phyloP scores from a whole-genome alignment of 2,797 vertebrate species.

The Distichodus sexfasciatus region DNA sequence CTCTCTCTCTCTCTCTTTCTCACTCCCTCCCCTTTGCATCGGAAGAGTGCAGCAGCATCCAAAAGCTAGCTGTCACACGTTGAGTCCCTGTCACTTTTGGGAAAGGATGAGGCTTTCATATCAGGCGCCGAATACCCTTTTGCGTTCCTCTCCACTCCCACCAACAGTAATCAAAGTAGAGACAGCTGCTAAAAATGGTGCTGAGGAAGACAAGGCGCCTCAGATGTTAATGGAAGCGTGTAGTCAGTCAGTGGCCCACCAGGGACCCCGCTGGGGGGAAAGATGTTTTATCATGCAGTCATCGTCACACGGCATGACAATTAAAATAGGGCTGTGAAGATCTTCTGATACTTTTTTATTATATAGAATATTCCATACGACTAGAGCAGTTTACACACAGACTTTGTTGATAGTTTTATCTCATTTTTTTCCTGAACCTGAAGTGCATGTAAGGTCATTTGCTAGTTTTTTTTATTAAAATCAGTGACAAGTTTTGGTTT shows the following conservation, averaged over 20 bases:
- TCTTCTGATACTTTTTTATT: conserved; percentile 12
- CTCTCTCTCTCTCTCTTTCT: not conserved
- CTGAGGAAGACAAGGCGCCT: conserved; percentile 47
- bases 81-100: conserved; percentile 60
- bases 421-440: not conserved
- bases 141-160: conserved; percentile 63
- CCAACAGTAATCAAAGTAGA: conserved; percentile 58
- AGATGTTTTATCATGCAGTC: conserved; percentile 14
- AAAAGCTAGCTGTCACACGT: conserved; percentile 44
- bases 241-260: conserved; percentile 9
- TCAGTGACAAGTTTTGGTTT: not conserved
- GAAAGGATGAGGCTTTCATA: conserved; percentile 39
- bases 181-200: conserved; percentile 67
- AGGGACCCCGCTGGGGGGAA: conserved; percentile 9
- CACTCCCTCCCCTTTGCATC: conserved; percentile 40
- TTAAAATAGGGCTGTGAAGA: conserved; percentile 10
- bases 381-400: not conserved
- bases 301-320: conserved; percentile 3
- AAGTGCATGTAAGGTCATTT: conserved; percentile 12
- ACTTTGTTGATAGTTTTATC: conserved; percentile 2
- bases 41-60: conserved; percentile 29
- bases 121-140: conserved; percentile 38
- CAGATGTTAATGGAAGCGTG: conserved; percentile 53
- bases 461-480: not conserved
- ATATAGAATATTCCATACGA: conserved; percentile 1